Evolutionary conservation across 2,797 vertebrate species (phyloP).

Genomic region (Urophycis tenuis): DNA sequence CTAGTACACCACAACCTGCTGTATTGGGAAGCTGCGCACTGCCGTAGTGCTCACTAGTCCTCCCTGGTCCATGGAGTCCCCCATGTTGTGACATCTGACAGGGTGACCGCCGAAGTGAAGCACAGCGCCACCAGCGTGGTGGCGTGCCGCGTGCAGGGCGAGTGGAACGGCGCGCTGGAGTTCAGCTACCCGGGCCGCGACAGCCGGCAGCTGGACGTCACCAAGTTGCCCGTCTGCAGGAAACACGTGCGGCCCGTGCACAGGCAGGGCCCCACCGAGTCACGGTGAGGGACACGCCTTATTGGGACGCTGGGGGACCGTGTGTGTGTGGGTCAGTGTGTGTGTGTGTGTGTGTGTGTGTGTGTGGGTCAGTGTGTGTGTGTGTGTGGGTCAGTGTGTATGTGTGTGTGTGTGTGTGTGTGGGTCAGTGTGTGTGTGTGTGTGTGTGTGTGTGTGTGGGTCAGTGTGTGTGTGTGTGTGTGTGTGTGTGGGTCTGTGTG

Average conservation of each 20-base stretch:
- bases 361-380: no score
- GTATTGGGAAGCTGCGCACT: no score
- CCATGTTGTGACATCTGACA: slow-evolving; percentile 38
- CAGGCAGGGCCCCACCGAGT: slow-evolving; percentile 88
- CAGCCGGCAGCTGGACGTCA: slow-evolving; percentile 80
- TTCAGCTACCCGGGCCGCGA: slow-evolving; percentile 87
- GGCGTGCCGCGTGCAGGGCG: slow-evolving; percentile 91
- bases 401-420: no score
- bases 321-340: no score
- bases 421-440: no score
- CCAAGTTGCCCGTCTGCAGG: slow-evolving; percentile 80
- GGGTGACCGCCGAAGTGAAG: slow-evolving; percentile 94
- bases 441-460: not conserved
- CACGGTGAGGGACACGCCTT: slow-evolving; percentile 76
- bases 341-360: no score
- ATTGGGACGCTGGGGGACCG: no score
- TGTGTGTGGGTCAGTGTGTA: no score
- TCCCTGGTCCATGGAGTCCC: not conserved
- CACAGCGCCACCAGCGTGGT: slow-evolving; percentile 84
- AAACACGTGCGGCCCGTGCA: slow-evolving; percentile 85
- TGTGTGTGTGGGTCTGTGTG: no score
- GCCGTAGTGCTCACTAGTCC: not conserved
- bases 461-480: not conserved
- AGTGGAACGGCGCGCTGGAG: slow-evolving; percentile 93
- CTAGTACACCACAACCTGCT: slow-evolving; percentile 74